Percentiles rank a stretch among this genome's conserved stretches.
Conservation (phyloP, 2,888 invertebrate genomes). For the Amiota communis region DNA sequence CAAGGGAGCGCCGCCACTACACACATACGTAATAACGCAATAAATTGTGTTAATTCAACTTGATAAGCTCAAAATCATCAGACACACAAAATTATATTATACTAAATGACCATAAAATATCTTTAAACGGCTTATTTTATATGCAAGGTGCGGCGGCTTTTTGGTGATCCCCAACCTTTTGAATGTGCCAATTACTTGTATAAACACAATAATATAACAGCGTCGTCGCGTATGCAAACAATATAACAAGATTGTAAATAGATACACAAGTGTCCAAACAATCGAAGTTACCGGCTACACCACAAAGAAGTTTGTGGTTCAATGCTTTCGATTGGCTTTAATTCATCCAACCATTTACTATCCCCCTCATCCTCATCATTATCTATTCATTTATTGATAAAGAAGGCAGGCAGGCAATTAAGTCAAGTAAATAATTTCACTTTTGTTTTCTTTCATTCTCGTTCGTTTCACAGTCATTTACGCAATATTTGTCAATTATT, state of each 20-base stretch:
- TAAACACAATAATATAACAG: conserved; percentile 40
- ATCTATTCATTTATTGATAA: too few species aligned
- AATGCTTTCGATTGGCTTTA: too few species aligned
- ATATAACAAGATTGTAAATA: too few species aligned
- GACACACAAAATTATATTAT: not conserved
- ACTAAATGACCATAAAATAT: conserved; percentile 9
- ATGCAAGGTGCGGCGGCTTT: not conserved
- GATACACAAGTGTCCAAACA: too few species aligned
- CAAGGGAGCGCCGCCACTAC: not conserved
- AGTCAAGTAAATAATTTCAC: not conserved
- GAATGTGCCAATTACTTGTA: conserved; percentile 45
- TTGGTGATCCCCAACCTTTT: conserved; percentile 21
- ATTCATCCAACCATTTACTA: too few species aligned
- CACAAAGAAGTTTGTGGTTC: too few species aligned
- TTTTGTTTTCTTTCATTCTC: not conserved
- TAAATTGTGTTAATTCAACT: conserved; percentile 19
- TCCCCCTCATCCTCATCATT: too few species aligned
- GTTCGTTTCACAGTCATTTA: too few species aligned
- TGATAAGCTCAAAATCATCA: conserved; percentile 5
- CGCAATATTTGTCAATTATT: not conserved
- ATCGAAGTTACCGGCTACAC: too few species aligned
- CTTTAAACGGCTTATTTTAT: not conserved
- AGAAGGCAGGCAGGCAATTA: not conserved
- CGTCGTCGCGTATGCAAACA: too few species aligned
- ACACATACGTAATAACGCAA: conserved; percentile 5